These are phyloP conservation scores for Hyles lineata DNA, from an alignment of 2,888 invertebrate genomes.

Conservation along the genomic window DNA sequence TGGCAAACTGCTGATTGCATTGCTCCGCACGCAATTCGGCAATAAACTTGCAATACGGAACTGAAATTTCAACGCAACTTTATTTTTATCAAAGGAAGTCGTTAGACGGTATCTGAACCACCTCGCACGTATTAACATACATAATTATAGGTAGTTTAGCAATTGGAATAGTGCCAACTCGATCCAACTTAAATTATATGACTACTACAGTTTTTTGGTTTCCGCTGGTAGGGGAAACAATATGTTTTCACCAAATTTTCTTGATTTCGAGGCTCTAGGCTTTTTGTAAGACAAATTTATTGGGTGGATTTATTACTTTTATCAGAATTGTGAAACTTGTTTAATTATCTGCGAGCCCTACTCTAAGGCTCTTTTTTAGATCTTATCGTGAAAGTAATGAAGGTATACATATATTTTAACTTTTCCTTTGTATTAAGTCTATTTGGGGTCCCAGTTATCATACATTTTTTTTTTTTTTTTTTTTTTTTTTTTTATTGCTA, in stretches of 20 bases:
- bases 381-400: slow-evolving; percentile 20
- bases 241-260: slow-evolving; percentile 63
- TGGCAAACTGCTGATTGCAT: slow-evolving; percentile 72
- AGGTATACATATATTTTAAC: slow-evolving; percentile 19
- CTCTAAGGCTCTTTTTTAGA: slow-evolving; percentile 25
- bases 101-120: slow-evolving; percentile 82
- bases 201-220: slow-evolving; percentile 76
- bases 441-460: neutral
- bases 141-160: slow-evolving; percentile 83
- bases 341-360: slow-evolving; percentile 30
- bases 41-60: slow-evolving; percentile 82
- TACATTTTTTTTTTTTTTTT: no score
- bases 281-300: slow-evolving; percentile 57
- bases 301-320: slow-evolving; percentile 54
- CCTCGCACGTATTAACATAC: slow-evolving; percentile 82
- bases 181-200: slow-evolving; percentile 71
- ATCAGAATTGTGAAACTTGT: slow-evolving; percentile 44
- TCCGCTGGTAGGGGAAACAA: slow-evolving; percentile 69
- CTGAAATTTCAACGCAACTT: slow-evolving; percentile 84
- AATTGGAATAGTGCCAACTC: slow-evolving; percentile 77
- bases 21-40: slow-evolving; percentile 76
- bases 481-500: no score
- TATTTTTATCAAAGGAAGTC: slow-evolving; percentile 84
- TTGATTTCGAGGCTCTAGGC: slow-evolving; percentile 53
- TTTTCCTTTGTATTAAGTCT: neutral